Conservation (phyloP, 1,140 invertebrate species). For the Melipona quadrifasciata region DNA sequence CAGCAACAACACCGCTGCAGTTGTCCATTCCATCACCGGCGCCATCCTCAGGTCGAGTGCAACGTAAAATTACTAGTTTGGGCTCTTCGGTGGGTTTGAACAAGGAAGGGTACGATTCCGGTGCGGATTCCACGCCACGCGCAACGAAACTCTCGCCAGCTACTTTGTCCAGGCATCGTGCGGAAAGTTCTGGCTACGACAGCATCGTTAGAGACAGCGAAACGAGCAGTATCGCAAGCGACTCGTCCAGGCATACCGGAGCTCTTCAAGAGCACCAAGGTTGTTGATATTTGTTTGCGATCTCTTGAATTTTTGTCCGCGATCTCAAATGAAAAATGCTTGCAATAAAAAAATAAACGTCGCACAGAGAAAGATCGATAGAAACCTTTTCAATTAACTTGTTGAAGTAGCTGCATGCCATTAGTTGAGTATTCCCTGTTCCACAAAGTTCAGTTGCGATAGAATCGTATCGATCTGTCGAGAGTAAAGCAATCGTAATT, state of each 20-base stretch:
- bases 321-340: background rate
- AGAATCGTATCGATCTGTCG: background rate
- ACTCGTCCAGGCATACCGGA: conserved; percentile 86
- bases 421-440: background rate
- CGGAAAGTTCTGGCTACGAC: conserved; percentile 93
- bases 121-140: conserved; percentile 89
- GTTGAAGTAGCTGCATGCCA: background rate
- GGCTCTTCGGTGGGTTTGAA: conserved; percentile 83
- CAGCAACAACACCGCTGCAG: conserved; percentile 74
- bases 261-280: conserved; percentile 84
- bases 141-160: conserved; percentile 89
- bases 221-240: conserved; percentile 91
- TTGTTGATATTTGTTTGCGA: conserved; percentile 51
- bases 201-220: conserved; percentile 93
- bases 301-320: background rate
- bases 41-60: conserved; percentile 82
- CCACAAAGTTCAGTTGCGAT: background rate
- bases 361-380: background rate
- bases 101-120: conserved; percentile 90
- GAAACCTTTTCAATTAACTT: background rate
- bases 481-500: background rate
- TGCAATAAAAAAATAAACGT: background rate
- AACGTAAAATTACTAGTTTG: conserved; percentile 83
- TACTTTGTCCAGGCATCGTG: conserved; percentile 86
- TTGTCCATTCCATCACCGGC: conserved; percentile 81